A percentile compares a stretch with the other conserved stretches of the same genome.
Evolutionary conservation across 2,888 invertebrate genomes (phyloP).

Genomic region (Drosophila austrosaltans): DNA sequence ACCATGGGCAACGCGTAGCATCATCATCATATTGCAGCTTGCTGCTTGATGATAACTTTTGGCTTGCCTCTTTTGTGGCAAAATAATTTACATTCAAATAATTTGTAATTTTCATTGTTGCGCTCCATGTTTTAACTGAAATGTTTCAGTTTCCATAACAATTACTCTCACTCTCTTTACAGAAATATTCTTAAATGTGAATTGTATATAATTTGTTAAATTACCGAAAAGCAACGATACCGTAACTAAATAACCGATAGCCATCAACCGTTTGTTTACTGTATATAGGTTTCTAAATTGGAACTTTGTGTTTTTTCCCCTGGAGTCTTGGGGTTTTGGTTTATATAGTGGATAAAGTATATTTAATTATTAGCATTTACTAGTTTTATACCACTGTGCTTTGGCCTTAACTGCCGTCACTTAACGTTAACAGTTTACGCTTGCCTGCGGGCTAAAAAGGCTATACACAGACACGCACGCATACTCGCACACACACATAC

Average conservation of each 20-base stretch:
- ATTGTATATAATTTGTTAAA: too few relatives aligned
- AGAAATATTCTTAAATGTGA: too few relatives aligned
- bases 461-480: constrained; percentile 73
- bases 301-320: too few relatives aligned
- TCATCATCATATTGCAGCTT: neutral
- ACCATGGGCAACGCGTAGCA: constrained; percentile 43
- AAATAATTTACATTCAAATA: constrained; percentile 13
- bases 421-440: constrained; percentile 78
- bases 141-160: constrained; percentile 5
- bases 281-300: neutral
- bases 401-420: constrained; percentile 72
- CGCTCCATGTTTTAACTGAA: neutral
- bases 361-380: constrained; percentile 9
- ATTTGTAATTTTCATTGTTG: constrained; percentile 10
- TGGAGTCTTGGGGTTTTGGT: too few relatives aligned
- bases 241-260: too few relatives aligned
- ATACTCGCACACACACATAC: constrained; percentile 39
- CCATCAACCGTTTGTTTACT: too few relatives aligned
- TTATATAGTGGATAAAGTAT: neutral
- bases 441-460: constrained; percentile 77
- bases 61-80: constrained; percentile 7
- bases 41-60: constrained; percentile 1
- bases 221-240: too few relatives aligned
- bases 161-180: neutral
- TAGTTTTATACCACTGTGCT: constrained; percentile 59